Evolutionary conservation across 2,113 vertebrate species (phyloP).

Genomic region (Catagonus wagneri): DNA sequence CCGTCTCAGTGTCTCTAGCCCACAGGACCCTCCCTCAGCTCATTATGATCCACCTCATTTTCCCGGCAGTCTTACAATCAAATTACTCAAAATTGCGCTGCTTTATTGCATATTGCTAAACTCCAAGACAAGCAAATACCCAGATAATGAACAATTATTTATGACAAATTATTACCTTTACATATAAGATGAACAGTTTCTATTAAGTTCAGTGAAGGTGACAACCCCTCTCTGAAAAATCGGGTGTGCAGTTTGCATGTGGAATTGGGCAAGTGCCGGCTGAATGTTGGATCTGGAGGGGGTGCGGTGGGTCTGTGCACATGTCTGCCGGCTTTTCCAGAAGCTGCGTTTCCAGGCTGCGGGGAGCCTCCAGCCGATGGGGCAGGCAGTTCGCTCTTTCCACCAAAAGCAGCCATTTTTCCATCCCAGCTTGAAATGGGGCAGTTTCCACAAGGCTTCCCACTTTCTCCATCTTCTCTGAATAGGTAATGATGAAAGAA

Average conservation of each 20-base stretch:
- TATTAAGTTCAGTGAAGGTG: conserved; percentile 85
- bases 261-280: not conserved
- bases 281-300: not conserved
- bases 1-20: not conserved
- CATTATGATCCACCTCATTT: conserved; percentile 68
- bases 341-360: accelerated
- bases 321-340: accelerated
- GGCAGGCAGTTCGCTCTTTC: not conserved
- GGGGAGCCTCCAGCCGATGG: not conserved
- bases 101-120: conserved; percentile 82
- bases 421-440: not conserved
- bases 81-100: conserved; percentile 83
- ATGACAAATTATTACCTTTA: conserved; percentile 90
- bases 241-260: not conserved
- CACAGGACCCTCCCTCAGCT: conserved; percentile 60
- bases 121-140: conserved; percentile 85
- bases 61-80: conserved; percentile 62
- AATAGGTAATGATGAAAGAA: conserved; percentile 54
- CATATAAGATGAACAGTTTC: conserved; percentile 90
- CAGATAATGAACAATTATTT: conserved; percentile 93
- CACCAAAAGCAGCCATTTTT: accelerated
- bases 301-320: accelerated
- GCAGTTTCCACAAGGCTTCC: not conserved
- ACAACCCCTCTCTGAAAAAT: conserved; percentile 78
- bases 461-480: not conserved